phyloP scores from a whole-genome alignment of 2,113 vertebrate genomes.

The Ophthalmolycus amberensis region DNA sequence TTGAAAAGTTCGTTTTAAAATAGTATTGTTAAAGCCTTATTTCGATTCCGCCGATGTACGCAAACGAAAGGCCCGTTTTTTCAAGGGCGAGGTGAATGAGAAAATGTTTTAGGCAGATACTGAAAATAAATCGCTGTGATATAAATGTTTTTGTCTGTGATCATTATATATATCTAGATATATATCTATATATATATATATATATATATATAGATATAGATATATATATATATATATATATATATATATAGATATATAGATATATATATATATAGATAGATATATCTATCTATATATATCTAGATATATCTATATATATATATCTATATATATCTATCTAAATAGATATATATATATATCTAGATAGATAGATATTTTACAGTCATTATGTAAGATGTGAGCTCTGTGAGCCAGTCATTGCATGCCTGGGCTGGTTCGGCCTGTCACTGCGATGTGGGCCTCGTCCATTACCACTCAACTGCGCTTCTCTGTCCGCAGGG shows the following conservation, averaged over 20 bases:
- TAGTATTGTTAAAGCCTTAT: neutral
- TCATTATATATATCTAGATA: too few species aligned
- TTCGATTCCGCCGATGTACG: neutral
- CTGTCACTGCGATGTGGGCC: constrained; percentile 73
- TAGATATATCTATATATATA: neutral
- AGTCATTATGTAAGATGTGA: neutral
- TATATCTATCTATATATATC: too few species aligned
- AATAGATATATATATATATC: neutral
- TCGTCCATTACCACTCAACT: constrained; percentile 55
- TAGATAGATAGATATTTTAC: neutral
- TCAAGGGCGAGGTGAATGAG: neutral
- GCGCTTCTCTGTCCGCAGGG: constrained; percentile 86
- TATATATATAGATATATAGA: too few species aligned
- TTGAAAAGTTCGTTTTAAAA: constrained; percentile 4
- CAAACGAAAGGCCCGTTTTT: neutral
- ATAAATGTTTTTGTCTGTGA: neutral
- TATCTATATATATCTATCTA: neutral
- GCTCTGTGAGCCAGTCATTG: constrained; percentile 18
- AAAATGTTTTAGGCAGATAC: neutral
- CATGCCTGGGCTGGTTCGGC: constrained; percentile 42
- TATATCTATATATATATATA: too few species aligned
- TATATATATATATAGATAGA: too few species aligned
- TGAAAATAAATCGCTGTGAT: neutral
- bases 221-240: too few species aligned
- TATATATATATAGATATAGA: too few species aligned